Conservation (phyloP, 2,888 invertebrate species). For the Lycophotia porphyrea region DNA sequence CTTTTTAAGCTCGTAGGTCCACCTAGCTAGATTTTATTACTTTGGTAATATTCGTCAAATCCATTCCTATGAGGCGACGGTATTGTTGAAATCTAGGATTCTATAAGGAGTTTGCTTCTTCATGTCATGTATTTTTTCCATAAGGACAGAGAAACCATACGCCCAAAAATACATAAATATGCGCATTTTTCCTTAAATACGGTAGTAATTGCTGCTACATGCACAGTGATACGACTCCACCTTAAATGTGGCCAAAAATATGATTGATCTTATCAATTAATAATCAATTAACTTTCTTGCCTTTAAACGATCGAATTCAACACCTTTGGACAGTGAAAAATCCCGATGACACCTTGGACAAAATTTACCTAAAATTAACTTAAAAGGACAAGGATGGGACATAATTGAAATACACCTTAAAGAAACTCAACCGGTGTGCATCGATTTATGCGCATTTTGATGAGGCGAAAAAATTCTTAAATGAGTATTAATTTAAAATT, state of each 20-base stretch:
- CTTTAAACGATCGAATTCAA: constrained; percentile 57
- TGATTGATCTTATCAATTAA: constrained; percentile 68
- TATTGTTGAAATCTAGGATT: background rate
- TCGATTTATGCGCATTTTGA: constrained; percentile 81
- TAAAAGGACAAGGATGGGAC: constrained; percentile 79
- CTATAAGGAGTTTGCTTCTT: background rate
- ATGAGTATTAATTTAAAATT: constrained; percentile 82
- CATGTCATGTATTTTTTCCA: background rate
- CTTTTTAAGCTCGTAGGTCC: background rate
- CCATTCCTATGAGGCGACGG: background rate
- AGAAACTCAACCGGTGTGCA: constrained; percentile 62
- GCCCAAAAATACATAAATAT: background rate
- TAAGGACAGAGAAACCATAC: background rate
- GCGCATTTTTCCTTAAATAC: constrained; percentile 34
- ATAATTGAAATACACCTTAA: constrained; percentile 77
- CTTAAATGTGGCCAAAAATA: constrained; percentile 36
- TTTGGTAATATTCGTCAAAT: background rate
- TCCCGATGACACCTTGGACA: constrained; percentile 72
- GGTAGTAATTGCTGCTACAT: constrained; percentile 39
- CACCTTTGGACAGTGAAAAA: constrained; percentile 71
- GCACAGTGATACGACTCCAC: constrained; percentile 26
- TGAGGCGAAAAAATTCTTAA: constrained; percentile 78
- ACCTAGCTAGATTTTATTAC: background rate
- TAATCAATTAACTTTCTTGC: constrained; percentile 64
- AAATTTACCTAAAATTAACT: constrained; percentile 82